These are phyloP conservation scores for Osmerus mordax DNA, from an alignment of 2,113 vertebrate species.

Conservation along the genomic window DNA sequence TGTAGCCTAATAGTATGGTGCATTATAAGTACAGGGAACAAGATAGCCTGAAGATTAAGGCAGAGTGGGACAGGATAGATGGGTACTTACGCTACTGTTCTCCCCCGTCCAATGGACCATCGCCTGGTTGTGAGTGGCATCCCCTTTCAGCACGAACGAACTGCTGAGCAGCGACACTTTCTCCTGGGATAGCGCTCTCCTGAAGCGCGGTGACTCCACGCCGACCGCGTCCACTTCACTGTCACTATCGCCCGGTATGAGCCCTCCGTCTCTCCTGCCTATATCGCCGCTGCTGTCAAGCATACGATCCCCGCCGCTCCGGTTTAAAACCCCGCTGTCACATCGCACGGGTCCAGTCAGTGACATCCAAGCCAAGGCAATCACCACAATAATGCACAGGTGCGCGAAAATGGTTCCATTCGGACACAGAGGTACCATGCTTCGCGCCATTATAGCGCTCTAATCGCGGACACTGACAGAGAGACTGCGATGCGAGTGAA, in stretches of 20 bases:
- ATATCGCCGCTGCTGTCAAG: slow-evolving; percentile 36
- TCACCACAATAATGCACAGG: slow-evolving; percentile 55
- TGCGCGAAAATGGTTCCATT: slow-evolving; percentile 49
- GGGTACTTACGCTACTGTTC: slow-evolving; percentile 95
- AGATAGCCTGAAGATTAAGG: not conserved
- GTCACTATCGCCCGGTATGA: slow-evolving; percentile 33
- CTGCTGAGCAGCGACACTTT: slow-evolving; percentile 87
- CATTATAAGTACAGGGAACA: no score
- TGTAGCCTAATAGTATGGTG: no score
- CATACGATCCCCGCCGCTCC: slow-evolving; percentile 53
- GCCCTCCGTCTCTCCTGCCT: slow-evolving; percentile 42
- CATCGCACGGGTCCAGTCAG: slow-evolving; percentile 60
- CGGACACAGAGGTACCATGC: slow-evolving; percentile 63
- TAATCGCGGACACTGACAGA: slow-evolving; percentile 63
- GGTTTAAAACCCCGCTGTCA: slow-evolving; percentile 56
- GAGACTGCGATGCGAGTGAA: slow-evolving; percentile 64
- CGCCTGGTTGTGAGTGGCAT: slow-evolving; percentile 96
- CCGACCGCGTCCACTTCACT: slow-evolving; percentile 35
- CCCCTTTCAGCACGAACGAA: slow-evolving; percentile 94
- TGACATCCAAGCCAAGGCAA: slow-evolving; percentile 62
- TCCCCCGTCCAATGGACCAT: slow-evolving; percentile 99
- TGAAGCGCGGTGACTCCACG: slow-evolving; percentile 58
- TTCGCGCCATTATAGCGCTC: slow-evolving; percentile 73
- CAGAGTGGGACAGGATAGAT: not conserved
- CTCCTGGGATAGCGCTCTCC: slow-evolving; percentile 74